Evolutionary conservation across 2,888 invertebrate species (phyloP).

Genomic region (Eupeodes luniger): DNA sequence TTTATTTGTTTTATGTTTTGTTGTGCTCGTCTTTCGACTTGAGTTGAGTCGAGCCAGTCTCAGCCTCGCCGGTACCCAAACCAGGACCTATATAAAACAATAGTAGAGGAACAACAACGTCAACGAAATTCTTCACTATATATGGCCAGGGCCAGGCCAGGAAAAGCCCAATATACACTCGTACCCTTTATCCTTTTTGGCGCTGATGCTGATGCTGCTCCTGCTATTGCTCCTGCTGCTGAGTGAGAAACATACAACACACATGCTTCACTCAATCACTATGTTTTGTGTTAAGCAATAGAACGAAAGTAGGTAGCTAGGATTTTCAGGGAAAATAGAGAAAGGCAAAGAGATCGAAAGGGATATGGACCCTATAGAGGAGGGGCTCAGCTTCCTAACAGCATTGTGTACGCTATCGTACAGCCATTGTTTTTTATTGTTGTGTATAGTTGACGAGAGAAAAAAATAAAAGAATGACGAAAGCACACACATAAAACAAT

Average conservation of each 20-base stretch:
- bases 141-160: background rate
- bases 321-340: no score
- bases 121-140: conserved; percentile 29
- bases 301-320: background rate
- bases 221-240: no score
- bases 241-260: conserved; percentile 3
- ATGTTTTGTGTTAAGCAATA: conserved; percentile 32
- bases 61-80: conserved; percentile 31
- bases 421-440: conserved; percentile 42
- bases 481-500: conserved; percentile 60
- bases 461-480: conserved; percentile 53
- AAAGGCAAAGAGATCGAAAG: background rate
- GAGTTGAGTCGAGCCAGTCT: conserved; percentile 5
- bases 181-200: background rate
- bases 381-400: conserved; percentile 1
- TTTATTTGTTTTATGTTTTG: conserved; percentile 11
- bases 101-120: conserved; percentile 38
- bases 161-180: conserved; percentile 21
- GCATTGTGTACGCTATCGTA: conserved; percentile 63
- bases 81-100: background rate
- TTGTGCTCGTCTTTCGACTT: conserved; percentile 36
- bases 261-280: conserved; percentile 45
- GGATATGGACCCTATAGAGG: background rate
- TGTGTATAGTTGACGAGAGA: conserved; percentile 44
- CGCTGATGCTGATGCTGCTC: no score